These are phyloP conservation scores for Paedocypris sp. DNA, from an alignment of 2,113 vertebrate species.

Conservation along the genomic window DNA sequence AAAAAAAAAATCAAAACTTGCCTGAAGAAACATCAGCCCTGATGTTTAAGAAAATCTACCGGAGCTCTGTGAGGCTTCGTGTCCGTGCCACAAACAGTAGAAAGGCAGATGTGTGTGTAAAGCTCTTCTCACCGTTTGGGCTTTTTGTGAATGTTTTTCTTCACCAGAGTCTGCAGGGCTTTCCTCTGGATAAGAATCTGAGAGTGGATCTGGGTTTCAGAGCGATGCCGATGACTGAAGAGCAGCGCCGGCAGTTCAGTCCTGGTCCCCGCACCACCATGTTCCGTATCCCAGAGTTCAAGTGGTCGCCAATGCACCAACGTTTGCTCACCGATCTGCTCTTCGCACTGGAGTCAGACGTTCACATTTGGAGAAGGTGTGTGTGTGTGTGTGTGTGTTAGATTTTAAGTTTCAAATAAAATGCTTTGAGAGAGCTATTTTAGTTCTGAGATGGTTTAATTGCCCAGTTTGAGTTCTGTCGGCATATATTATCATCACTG, in stretches of 20 bases:
- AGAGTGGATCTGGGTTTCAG: constrained; percentile 90
- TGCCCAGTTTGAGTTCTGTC: too few relatives aligned
- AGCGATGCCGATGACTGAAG: constrained; percentile 95
- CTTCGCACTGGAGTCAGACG: constrained; percentile 92
- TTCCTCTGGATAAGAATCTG: constrained; percentile 79
- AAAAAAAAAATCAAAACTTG: not conserved
- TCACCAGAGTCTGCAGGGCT: constrained; percentile 79
- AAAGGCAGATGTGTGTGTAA: not conserved
- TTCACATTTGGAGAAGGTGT: constrained; percentile 97
- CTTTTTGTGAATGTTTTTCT: not conserved
- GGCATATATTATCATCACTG: too few relatives aligned
- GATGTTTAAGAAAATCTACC: not conserved
- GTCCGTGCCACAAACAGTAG: too few relatives aligned
- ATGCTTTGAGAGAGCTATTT: too few relatives aligned
- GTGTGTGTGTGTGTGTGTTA: too few relatives aligned
- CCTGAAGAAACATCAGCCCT: not conserved
- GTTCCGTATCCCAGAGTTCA: constrained; percentile 98
- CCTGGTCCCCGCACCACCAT: constrained; percentile 96
- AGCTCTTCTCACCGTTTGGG: not conserved
- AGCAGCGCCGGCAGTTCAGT: constrained; percentile 92
- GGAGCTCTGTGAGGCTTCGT: too few relatives aligned
- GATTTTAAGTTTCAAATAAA: too few relatives aligned
- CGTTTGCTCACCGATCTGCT: constrained; percentile 89
- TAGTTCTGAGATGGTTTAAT: too few relatives aligned
- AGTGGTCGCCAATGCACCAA: constrained; percentile 98